These are phyloP conservation scores for Strix aluco DNA, from an alignment of 2,113 vertebrate genomes.

Conservation along the genomic window DNA sequence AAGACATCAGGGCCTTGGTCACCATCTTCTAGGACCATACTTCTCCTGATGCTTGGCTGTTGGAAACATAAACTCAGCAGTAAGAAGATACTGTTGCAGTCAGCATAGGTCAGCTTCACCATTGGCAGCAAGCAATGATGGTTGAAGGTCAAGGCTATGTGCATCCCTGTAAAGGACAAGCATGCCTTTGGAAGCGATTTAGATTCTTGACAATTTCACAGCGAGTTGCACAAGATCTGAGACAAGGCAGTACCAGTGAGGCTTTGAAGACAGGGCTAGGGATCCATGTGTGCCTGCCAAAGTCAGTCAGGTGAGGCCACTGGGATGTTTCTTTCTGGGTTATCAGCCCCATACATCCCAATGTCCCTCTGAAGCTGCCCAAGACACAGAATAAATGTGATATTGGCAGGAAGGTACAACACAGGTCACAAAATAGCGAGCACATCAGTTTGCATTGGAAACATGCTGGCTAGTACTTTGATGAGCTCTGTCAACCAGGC, in stretches of 20 bases:
- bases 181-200: background rate
- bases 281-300: background rate
- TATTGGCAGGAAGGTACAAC: background rate
- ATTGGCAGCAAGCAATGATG: background rate
- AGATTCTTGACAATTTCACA: background rate
- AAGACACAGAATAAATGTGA: background rate
- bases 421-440: background rate
- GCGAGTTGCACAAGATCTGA: background rate
- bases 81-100: background rate
- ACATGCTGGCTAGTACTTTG: background rate
- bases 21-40: background rate
- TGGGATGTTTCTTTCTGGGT: background rate
- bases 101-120: fast-evolving
- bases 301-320: background rate
- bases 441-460: background rate
- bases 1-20: background rate
- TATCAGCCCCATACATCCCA: background rate
- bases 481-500: background rate
- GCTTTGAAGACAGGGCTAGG: background rate
- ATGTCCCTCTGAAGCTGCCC: background rate
- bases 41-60: background rate
- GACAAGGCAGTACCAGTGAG: background rate
- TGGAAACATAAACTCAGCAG: background rate
- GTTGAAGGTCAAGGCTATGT: fast-evolving
- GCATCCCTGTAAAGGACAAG: background rate